Evolutionary conservation across 2,888 invertebrate species (phyloP), one percentile per base, ranked within the genome.

Genomic region (Gasteruption jaculator): DNA sequence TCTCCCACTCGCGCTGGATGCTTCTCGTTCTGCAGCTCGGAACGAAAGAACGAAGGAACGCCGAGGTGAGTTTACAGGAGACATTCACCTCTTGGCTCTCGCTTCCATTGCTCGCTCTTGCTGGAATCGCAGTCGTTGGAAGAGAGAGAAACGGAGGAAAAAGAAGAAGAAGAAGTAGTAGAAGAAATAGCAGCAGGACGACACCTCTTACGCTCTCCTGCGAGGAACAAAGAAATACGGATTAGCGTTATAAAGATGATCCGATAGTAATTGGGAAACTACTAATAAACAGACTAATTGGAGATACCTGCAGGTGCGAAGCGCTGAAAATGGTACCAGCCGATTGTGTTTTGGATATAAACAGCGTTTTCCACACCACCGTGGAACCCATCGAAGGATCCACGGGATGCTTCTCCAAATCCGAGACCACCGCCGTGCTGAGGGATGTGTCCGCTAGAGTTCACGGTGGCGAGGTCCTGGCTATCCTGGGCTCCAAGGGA

Each of bases 401-500:
- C 38, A n/a, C n/a, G n/a, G n/a, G n/a, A n/a, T 61, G 67, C 21
- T 45, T 65, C 15, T 53, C 56, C 11, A 63, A 62, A 42, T 52
- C 63, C 2, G 68, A 70, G 19, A 61, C 70, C 1, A 70, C 69
- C 3, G 80, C 92, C 21, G 91, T 95, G 40, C 77, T 95, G 10
- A 91, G 94, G 71, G 93, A 94, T 74, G 91, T 95, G 5, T 91
- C 90, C 14, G 81, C 94, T 58, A 86, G 86, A 48, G 90, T 94
- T 0, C 86, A 89, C 62, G 90, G 91, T 34, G 94, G 94, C 4
- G 94, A 95, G 71, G 89, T 95, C 38, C 83, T 94, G 61, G 94
- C 94, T 21, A 84, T 95, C 43, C 74, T 94, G 26, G 95, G 95
- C 7, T 92, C 93, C 0, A 92, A 92, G 77, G 93, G 92, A 83